phyloP scores from a whole-genome alignment of 30 jellyfish, hydroid and myxozoan species.

The Turritopsis dohrnii region DNA sequence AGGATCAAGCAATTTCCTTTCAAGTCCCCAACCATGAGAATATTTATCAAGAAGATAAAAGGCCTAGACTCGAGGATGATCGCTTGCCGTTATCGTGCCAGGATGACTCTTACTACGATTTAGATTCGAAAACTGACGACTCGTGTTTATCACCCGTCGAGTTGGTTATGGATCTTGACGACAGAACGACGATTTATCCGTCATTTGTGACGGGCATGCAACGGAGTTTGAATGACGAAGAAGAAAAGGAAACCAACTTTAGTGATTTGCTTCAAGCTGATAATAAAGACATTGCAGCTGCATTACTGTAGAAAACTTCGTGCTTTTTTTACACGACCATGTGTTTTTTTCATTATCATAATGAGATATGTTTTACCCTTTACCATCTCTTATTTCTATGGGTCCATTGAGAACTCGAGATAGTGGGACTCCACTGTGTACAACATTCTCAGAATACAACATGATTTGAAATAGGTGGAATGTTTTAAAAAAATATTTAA shows the following conservation, averaged over 20 bases:
- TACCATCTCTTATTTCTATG: no score
- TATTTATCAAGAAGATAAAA: background rate
- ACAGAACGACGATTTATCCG: conserved; percentile 13
- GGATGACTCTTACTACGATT: background rate
- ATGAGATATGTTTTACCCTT: background rate
- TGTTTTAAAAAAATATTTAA: no score
- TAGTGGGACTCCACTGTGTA: background rate
- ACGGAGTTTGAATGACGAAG: background rate
- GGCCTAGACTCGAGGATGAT: background rate
- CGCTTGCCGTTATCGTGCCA: background rate
- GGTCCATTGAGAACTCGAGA: no score
- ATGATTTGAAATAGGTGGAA: no score
- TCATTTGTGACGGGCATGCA: conserved; percentile 4
- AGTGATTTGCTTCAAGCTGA: conserved; percentile 7
- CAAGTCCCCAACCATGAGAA: background rate
- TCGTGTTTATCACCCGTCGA: background rate
- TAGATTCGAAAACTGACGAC: background rate
- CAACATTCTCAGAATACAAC: no score
- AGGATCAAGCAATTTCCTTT: background rate
- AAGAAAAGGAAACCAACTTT: background rate
- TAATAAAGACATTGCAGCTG: conserved; percentile 8
- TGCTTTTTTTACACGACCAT: background rate
- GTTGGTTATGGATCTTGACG: background rate
- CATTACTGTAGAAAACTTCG: background rate
- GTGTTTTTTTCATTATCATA: background rate